Percentiles rank a stretch among this genome's conserved stretches.
Conservation (phyloP, 2,888 invertebrate species). For the Acleris laterana region DNA sequence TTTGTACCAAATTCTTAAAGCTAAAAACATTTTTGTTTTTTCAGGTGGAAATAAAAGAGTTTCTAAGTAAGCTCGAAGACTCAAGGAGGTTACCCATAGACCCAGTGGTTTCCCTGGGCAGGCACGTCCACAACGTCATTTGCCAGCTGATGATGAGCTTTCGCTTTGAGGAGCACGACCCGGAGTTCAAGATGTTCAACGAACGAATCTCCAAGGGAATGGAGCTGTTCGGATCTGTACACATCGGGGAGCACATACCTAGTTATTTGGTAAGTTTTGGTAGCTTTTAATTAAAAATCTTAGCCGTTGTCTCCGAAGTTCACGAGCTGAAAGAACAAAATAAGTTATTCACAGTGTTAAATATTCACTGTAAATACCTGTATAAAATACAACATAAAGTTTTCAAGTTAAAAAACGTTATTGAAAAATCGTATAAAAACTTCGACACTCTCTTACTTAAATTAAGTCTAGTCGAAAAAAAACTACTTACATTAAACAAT, state of each 20-base stretch:
- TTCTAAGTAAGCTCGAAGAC: conserved; percentile 83
- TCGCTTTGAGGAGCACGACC: conserved; percentile 88
- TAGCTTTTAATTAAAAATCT: too few species aligned
- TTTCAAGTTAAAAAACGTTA: too few species aligned
- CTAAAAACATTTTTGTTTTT: conserved; percentile 28
- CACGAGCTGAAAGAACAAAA: too few species aligned
- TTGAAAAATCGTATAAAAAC: too few species aligned
- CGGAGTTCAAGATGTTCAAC: conserved; percentile 88
- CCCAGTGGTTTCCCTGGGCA: conserved; percentile 86
- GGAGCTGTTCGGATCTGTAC: conserved; percentile 88
- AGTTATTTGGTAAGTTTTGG: conserved; percentile 77
- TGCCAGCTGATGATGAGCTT: conserved; percentile 92
- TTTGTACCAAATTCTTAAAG: too few species aligned
- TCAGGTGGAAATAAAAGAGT: conserved; percentile 87
- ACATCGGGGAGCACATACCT: conserved; percentile 89
- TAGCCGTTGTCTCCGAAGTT: too few species aligned
- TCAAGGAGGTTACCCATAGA: conserved; percentile 85
- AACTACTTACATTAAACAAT: too few species aligned
- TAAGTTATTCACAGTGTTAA: too few species aligned
- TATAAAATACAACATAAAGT: too few species aligned
- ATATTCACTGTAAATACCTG: too few species aligned
- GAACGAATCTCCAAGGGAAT: conserved; percentile 91
- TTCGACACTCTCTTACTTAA: too few species aligned
- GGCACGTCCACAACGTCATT: conserved; percentile 91
- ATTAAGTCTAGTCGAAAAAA: too few species aligned